A percentile compares a stretch with the other conserved stretches of the same genome.
phyloP scores from a whole-genome alignment of 2,888 invertebrate species.

The Mermis nigrescens region DNA sequence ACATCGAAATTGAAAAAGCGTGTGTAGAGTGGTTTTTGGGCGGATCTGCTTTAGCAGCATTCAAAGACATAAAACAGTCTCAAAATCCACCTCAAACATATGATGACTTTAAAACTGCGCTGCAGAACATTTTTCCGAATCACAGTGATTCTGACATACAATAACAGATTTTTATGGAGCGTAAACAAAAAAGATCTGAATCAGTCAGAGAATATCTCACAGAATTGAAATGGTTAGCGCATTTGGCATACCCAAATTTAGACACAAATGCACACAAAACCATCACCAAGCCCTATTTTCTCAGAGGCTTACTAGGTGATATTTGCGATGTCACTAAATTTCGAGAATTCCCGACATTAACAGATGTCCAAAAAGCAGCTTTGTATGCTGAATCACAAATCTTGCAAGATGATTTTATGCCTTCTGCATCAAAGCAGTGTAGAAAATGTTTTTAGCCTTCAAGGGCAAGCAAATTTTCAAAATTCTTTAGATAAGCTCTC shows the following conservation, averaged over 20 bases:
- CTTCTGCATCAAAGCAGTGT: too few relatives aligned
- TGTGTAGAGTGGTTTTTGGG: background rate
- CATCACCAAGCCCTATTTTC: background rate
- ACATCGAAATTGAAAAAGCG: background rate
- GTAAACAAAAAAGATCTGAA: background rate
- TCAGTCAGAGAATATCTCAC: background rate
- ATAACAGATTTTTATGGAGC: background rate
- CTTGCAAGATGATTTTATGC: too few relatives aligned
- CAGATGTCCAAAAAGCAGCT: background rate
- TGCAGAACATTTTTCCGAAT: background rate
- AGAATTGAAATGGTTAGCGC: background rate
- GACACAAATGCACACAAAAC: background rate
- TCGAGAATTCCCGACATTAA: background rate
- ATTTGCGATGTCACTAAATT: background rate
- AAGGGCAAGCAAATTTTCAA: too few relatives aligned
- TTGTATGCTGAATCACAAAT: background rate
- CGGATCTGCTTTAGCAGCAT: background rate
- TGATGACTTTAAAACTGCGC: background rate
- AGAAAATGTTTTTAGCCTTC: too few relatives aligned
- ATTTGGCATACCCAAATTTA: background rate
- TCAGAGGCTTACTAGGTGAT: background rate
- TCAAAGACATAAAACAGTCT: background rate
- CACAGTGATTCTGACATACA: background rate
- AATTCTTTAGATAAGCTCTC: too few relatives aligned
- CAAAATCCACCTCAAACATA: background rate